These are phyloP conservation scores for Tetraneura akinire DNA, from an alignment of 1,140 invertebrate genomes.

Conservation along the genomic window DNA sequence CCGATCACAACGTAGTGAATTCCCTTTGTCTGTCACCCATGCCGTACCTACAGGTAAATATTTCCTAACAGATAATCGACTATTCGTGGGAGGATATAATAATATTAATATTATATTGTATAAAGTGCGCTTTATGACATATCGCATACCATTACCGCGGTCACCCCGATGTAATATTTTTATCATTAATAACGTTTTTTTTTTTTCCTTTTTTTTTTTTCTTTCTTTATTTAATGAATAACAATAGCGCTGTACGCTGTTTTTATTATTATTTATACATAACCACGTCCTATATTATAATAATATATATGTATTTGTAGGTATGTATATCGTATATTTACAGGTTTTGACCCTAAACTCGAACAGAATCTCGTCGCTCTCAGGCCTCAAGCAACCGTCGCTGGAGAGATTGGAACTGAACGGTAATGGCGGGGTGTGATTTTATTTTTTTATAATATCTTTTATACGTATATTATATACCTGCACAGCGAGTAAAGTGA, in stretches of 20 bases:
- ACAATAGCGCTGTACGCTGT: slow-evolving; percentile 8
- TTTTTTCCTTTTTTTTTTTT: background rate
- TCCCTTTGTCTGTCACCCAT: slow-evolving; percentile 35
- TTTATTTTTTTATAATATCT: slow-evolving; percentile 10
- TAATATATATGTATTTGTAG: too few relatives aligned
- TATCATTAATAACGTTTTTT: slow-evolving; percentile 44
- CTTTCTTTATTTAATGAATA: too few relatives aligned
- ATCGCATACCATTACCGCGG: slow-evolving; percentile 19
- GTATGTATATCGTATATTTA: background rate
- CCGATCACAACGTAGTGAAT: slow-evolving; percentile 22
- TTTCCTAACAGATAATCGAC: slow-evolving; percentile 17
- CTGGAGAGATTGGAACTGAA: slow-evolving; percentile 38
- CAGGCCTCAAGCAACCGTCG: slow-evolving; percentile 26
- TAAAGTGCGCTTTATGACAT: slow-evolving; percentile 1
- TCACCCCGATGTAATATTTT: background rate
- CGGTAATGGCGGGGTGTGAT: slow-evolving; percentile 40
- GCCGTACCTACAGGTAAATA: slow-evolving; percentile 30
- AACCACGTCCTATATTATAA: too few relatives aligned
- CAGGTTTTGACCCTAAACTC: slow-evolving; percentile 47
- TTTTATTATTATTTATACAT: background rate
- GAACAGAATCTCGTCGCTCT: slow-evolving; percentile 38
- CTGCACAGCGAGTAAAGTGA: too few relatives aligned
- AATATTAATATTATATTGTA: too few relatives aligned
- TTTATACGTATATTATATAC: background rate
- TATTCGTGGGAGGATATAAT: slow-evolving; percentile 37